Base-by-base conservation (phyloP, 2,888 invertebrate species). In the Microdon myrmicae region DNA sequence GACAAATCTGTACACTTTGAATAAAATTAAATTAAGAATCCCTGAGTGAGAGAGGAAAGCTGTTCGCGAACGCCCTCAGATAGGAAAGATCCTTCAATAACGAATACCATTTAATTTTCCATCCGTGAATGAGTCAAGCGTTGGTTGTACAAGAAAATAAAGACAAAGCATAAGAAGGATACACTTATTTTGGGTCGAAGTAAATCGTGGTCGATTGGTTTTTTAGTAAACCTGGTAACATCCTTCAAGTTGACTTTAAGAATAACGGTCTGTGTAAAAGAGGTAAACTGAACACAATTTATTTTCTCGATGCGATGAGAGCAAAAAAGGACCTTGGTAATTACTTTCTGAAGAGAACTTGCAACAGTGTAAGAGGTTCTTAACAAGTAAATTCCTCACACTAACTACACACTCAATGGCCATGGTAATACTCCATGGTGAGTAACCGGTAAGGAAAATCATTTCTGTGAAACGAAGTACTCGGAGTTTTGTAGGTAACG, bases 21-120 rank as follows among this genome's bases (percentile, higher is more conserved):
- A 51, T 51, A 55, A 60, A 56, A 53, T 67, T 48, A 49, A 60
- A 67, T 60, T 45, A 67, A 53, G 35, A 67, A 48, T 66, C 59
- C 51, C 66, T 45, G 37, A 22, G 47, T 54, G 49, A 49, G 44
- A 20, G 29, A 12, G 35, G 23, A 6, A 9, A 13, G 28, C 9
- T 31, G 9, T 23, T 31, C 44, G 32, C 20, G 13, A 12, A 20
- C 39, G 7, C 12, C 22, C n/a, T 28, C 10, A 13, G 44, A 31
- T 25, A 7, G 7, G 12, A 17, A 8, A 41, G 35, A 54, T 41
- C 49, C 17, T 28, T 31, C 12, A 43, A 39, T 39, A 39, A 47
- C 23, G 29, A 54, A 47, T 31, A 19, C 54, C 45, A 53, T 54
- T 45, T 41, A 53, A 59, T 47, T 54, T 59, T 47, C 23, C 23